Evolutionary conservation across 2,113 vertebrate species (phyloP).

Genomic region (Urocynchramus pylzowi): DNA sequence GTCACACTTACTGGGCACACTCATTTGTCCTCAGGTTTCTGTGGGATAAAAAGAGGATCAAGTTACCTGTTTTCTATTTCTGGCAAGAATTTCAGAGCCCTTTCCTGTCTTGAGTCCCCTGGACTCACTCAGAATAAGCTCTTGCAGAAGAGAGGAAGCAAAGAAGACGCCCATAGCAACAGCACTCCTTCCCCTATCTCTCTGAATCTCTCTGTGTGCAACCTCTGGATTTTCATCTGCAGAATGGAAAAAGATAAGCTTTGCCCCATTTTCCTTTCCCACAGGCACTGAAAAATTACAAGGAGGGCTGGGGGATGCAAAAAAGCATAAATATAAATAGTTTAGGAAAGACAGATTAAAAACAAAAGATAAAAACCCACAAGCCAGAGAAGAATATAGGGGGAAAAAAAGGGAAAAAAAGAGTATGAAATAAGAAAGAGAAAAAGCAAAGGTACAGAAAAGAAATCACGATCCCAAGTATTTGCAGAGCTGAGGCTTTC

Average conservation of each 20-base stretch:
- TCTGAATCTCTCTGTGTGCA: not conserved
- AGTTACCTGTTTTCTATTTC: slow-evolving; percentile 11
- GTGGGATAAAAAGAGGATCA: not conserved
- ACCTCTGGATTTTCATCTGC: not conserved
- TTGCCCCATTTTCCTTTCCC: not conserved
- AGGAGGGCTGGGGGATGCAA: not conserved
- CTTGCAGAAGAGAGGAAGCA: not conserved
- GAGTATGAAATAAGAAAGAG: not conserved
- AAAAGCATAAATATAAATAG: not conserved
- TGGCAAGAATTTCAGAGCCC: not conserved
- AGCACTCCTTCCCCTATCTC: not conserved
- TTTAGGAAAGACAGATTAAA: not conserved
- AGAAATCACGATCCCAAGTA: not conserved
- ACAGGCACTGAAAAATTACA: not conserved
- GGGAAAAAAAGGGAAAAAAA: not conserved
- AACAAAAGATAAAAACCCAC: not conserved
- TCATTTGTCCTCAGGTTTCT: not conserved
- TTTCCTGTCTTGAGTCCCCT: not conserved
- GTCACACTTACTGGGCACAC: not conserved
- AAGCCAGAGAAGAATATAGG: not conserved
- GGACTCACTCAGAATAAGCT: not conserved
- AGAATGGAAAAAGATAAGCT: not conserved
- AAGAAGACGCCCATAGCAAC: not conserved
- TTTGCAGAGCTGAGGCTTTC: not conserved
- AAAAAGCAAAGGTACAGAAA: not conserved